phyloP scores from a whole-genome alignment of 2,113 vertebrate species.

The Eolophus roseicapilla region DNA sequence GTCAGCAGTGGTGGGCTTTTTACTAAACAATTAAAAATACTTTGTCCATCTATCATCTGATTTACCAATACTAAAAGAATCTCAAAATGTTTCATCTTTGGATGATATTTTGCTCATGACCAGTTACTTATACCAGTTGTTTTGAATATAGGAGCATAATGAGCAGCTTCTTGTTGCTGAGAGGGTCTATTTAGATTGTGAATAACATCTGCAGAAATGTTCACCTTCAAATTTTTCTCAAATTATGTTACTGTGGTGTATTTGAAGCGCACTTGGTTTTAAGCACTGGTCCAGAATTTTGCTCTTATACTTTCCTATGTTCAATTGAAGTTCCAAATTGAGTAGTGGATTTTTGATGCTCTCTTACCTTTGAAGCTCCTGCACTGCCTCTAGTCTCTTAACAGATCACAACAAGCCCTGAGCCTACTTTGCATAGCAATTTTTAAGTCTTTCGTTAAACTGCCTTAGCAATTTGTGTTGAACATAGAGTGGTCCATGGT shows the following conservation, averaged over 20 bases:
- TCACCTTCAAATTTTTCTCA: not conserved
- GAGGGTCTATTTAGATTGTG: not conserved
- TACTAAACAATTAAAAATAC: not conserved
- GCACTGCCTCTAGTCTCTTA: not conserved
- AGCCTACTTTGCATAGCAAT: not conserved
- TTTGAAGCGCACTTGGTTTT: not conserved
- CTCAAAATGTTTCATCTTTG: not conserved
- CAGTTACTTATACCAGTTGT: not conserved
- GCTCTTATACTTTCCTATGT: rapidly evolving
- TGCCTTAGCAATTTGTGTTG: not conserved
- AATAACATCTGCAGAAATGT: not conserved
- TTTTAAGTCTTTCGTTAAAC: not conserved
- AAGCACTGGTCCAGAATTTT: not conserved
- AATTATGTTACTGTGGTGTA: not conserved
- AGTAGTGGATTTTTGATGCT: not conserved
- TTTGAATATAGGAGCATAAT: not conserved
- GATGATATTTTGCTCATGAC: not conserved
- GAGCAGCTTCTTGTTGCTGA: not conserved
- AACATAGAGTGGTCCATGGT: not conserved
- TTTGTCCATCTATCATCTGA: not conserved
- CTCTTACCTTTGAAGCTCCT: not conserved
- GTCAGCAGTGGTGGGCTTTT: not conserved
- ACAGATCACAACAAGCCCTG: not conserved
- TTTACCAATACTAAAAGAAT: not conserved
- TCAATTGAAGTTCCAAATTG: not conserved